These are phyloP conservation scores for Epinotia nisella DNA, from an alignment of 2,888 invertebrate species.

Conservation along the genomic window DNA sequence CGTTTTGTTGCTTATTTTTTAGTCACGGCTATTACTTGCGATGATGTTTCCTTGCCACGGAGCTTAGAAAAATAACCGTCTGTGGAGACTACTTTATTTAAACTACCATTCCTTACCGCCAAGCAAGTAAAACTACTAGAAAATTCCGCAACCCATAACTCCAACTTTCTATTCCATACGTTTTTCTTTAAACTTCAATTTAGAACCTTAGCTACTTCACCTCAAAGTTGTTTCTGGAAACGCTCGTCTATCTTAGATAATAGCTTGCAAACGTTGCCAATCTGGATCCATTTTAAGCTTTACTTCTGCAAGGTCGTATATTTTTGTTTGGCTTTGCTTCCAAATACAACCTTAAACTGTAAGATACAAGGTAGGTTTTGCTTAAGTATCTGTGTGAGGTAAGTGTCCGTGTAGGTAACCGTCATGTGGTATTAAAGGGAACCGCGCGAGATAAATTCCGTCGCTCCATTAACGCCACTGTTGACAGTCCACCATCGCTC, in stretches of 20 bases:
- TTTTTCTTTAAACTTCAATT: neutral
- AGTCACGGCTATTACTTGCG: neutral
- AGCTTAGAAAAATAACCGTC: slow-evolving; percentile 26
- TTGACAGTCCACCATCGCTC: slow-evolving; percentile 41
- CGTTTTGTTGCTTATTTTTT: slow-evolving; percentile 2
- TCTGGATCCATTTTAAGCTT: slow-evolving; percentile 15
- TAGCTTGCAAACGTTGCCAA: slow-evolving; percentile 28
- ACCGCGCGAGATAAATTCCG: slow-evolving; percentile 40
- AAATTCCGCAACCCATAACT: slow-evolving; percentile 33
- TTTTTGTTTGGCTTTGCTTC: neutral
- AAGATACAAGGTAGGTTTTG: neutral
- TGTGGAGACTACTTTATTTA: slow-evolving; percentile 28
- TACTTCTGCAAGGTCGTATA: slow-evolving; percentile 9
- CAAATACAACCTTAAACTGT: neutral
- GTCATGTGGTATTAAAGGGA: slow-evolving; percentile 26
- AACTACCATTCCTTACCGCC: slow-evolving; percentile 34
- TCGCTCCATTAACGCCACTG: slow-evolving; percentile 36
- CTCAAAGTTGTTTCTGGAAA: neutral
- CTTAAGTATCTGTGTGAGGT: neutral
- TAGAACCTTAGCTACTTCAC: neutral
- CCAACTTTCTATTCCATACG: slow-evolving; percentile 4
- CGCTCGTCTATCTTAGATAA: slow-evolving; percentile 5
- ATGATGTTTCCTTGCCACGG: neutral
- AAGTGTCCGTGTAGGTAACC: slow-evolving; percentile 24
- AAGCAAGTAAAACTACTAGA: slow-evolving; percentile 36